These are phyloP conservation scores for Rhagologus leucostigma DNA, from an alignment of 2,113 vertebrate genomes.

Conservation along the genomic window DNA sequence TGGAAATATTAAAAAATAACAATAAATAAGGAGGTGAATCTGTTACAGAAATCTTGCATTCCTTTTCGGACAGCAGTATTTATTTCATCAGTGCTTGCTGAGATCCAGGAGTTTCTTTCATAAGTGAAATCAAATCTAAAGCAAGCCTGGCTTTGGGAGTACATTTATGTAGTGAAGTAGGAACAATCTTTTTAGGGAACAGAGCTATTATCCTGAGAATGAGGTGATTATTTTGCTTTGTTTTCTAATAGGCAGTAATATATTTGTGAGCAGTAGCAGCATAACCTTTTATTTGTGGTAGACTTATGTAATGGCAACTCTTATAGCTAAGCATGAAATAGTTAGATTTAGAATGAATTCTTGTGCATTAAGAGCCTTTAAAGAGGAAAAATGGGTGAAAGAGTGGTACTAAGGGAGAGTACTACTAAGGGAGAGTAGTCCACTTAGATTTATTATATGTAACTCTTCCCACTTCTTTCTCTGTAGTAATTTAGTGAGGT, in stretches of 20 bases:
- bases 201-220: background rate
- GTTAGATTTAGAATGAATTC: background rate
- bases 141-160: background rate
- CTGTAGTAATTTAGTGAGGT: background rate
- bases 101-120: background rate
- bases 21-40: background rate
- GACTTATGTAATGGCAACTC: background rate
- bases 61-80: background rate
- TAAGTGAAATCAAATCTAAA: background rate
- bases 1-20: background rate
- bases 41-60: background rate
- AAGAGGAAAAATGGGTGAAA: constrained; percentile 20
- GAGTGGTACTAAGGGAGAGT: background rate
- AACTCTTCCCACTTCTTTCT: background rate
- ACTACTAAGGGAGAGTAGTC: background rate
- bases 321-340: background rate
- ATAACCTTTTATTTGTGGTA: background rate
- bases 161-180: background rate
- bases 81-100: background rate
- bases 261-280: background rate
- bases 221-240: background rate
- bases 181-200: background rate
- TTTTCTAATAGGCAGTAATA: constrained; percentile 3
- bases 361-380: background rate
- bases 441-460: background rate